phyloP scores from a whole-genome alignment of 2,888 invertebrate genomes.

The Sialis lutaria region DNA sequence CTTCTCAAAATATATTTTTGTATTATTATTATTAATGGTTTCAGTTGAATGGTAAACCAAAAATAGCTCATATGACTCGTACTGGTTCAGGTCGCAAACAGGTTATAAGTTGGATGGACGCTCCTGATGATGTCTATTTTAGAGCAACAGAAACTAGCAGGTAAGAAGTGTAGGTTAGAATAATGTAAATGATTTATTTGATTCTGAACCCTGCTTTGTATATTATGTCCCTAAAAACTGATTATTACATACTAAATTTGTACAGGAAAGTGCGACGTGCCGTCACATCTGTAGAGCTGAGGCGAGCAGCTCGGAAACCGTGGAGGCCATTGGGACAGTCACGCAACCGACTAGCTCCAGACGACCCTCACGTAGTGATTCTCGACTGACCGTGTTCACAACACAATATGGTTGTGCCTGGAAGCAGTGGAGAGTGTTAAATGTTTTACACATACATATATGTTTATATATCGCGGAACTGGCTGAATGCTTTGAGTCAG shows the following conservation, averaged over 20 bases:
- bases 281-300: constrained; percentile 59
- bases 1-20: no score
- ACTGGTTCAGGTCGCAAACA: constrained; percentile 66
- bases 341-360: constrained; percentile 10
- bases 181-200: no score
- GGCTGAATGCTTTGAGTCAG: no score
- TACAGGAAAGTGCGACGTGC: constrained; percentile 68
- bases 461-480: no score
- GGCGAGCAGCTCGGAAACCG: constrained; percentile 73
- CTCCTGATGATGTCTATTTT: constrained; percentile 93
- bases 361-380: constrained; percentile 51
- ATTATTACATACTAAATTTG: constrained; percentile 12
- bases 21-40: constrained; percentile 3
- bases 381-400: constrained; percentile 41
- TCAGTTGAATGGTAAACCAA: constrained; percentile 68
- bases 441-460: no score
- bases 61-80: constrained; percentile 61
- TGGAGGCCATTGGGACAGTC: constrained; percentile 36
- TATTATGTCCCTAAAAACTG: background rate
- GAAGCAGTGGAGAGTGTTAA: no score
- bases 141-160: constrained; percentile 79
- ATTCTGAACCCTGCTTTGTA: constrained; percentile 4
- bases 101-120: constrained; percentile 96
- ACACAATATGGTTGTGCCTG: no score
- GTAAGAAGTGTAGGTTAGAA: constrained; percentile 39